Conservation (phyloP, 1,140 invertebrate genomes). For the Drosophila gunungcola region DNA sequence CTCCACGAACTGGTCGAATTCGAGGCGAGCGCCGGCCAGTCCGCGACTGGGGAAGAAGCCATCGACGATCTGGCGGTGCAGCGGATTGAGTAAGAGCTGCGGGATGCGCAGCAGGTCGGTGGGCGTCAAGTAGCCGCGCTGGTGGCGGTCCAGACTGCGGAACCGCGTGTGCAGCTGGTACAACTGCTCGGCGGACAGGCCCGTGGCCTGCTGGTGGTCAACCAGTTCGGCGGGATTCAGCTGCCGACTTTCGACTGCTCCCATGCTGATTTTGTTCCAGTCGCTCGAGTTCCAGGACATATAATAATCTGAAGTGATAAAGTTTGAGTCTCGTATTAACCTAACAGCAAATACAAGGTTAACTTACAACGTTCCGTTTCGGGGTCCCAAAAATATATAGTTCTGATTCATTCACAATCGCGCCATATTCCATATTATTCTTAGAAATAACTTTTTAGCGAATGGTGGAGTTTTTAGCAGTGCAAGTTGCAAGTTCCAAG, state of each 20-base stretch:
- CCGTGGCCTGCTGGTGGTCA: conserved; percentile 22
- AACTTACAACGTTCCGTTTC: not conserved
- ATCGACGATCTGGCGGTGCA: conserved; percentile 59
- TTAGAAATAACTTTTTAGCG: no score
- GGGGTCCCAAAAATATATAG: no score
- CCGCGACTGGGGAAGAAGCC: conserved; percentile 41
- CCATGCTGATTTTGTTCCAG: conserved; percentile 9
- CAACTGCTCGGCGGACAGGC: conserved; percentile 37
- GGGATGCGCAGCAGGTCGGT: conserved; percentile 66
- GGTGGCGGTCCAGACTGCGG: conserved; percentile 42
- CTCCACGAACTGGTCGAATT: conserved; percentile 49
- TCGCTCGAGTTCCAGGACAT: not conserved
- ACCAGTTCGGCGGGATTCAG: conserved; percentile 21
- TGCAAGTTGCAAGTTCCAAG: no score
- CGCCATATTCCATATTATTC: no score
- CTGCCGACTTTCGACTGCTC: conserved; percentile 18
- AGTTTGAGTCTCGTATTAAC: not conserved
- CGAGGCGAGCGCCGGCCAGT: conserved; percentile 14
- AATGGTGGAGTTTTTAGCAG: no score
- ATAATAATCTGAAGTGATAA: not conserved
- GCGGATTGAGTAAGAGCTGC: conserved; percentile 47
- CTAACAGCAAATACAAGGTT: not conserved
- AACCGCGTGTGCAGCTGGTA: conserved; percentile 49
- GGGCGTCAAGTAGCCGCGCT: conserved; percentile 57
- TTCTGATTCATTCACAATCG: no score